Base-by-base conservation (phyloP, 1,140 invertebrate genomes). In the Drosophila bifasciata region DNA sequence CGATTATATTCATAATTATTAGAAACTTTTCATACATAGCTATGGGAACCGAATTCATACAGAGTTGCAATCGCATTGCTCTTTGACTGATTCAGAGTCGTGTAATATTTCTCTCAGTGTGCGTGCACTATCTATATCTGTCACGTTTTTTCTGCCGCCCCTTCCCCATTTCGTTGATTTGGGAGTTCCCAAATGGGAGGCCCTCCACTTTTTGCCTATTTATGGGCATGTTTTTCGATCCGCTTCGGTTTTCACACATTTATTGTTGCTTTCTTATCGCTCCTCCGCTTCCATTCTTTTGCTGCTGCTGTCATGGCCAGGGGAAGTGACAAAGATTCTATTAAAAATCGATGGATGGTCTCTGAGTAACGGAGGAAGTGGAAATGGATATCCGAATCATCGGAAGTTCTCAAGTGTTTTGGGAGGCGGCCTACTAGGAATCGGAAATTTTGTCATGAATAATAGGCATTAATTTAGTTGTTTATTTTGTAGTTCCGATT, bases 141-240 rank as follows among this genome's bases (percentile, higher is more conserved):
- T 61, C 36, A 13, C 25, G 17, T 21, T 55, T 43, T 15, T 32
- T 4, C 32, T 36, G 17, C 19, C 23, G 13, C 43, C 16, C 56
- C 7, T n/a, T 28, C 41, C 49, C 19, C 32, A 15, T 39, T 39
- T 73, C 48, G 41, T 0, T n/a, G 28, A 36, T 60, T 39, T 32
- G 48, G 58, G 55, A 71, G 51, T 56, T 75, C 66, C 49, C 64
- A 45, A 77, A 79, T 58, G 44, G 43, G 15, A 8, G 53, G 16
- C 48, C 32, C 66, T 60, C 58, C 13, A 15, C 43, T 66, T 77
- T 74, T 67, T 85, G 81, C 81, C 81, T 85, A 88, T 85, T 84
- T 85, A 86, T 85, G 81, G 81, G 48, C 81, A 85, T 85, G 81
- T 85, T 85, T 76, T 58, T 45, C 57, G 48, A 53, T 76, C 48